Base-by-base conservation (phyloP, 2,113 vertebrate species). In the Macquaria australasica region DNA sequence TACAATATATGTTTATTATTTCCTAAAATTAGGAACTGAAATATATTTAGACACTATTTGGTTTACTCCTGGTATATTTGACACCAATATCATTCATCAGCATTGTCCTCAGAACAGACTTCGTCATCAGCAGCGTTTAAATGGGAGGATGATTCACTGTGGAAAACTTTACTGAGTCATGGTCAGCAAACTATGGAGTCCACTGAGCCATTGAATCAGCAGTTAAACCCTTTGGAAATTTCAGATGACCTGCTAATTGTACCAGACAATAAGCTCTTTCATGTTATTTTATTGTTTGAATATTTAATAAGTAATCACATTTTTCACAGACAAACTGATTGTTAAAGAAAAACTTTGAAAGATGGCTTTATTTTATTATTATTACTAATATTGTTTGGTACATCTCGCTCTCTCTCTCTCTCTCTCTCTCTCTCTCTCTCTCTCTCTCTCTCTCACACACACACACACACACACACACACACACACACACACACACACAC, bases 381-480 rank as follows among this genome's bases (percentile, higher is more conserved):
- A 85, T 50, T 41, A 23, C 34, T 15, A 50, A 9, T 12, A 34
- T 8, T 5, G n/a, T 73, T 76, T n/a, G 7, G 50, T 64, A 76
- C 6, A 51, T 77, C 77, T 59, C 3, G 4, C 48, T n/a, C 0
- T 23, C 16, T 56, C 3, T 67, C 16, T 78, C 6, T 10, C 6
- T n/a, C 23, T 37, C 15, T 14, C 18, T 18, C 5, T 53, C 20
- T 39, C 37, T 95, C 94, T 96, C 77, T 92, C n/a, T n/a, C n/a
- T n/a, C n/a, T n/a, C n/a, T n/a, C n/a, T n/a, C n/a, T n/a, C n/a
- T n/a, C n/a, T n/a, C 48, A 14, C 8, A 45, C n/a, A 16, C 66
- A 20, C 60, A 37, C 60, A 39, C 94, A 94, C 85, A 59, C 5
- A 43, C 66, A 20, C 43, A 18, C 39, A n/a, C 91, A 53, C 53